A percentile compares a stretch with the other conserved stretches of the same genome.
Evolutionary conservation across 2,888 invertebrate genomes (phyloP).

Genomic region (Steromphala cineraria): DNA sequence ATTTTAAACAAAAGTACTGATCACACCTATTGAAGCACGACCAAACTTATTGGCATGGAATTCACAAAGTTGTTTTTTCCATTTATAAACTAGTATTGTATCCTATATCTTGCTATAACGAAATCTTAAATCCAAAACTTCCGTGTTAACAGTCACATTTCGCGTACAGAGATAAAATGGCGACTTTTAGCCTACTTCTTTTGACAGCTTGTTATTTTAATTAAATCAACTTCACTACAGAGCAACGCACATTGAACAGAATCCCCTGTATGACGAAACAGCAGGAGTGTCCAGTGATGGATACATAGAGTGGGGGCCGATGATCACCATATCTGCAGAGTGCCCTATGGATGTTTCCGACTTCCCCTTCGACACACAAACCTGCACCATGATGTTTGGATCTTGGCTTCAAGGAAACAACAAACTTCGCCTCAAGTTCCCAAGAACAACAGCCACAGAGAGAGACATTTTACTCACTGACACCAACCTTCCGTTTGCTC

Average conservation of each 20-base stretch:
- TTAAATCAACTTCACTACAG: background rate
- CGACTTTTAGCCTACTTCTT: no score
- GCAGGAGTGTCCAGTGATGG: background rate
- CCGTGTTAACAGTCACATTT: no score
- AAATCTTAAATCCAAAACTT: no score
- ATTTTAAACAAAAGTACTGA: no score
- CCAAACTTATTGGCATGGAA: no score
- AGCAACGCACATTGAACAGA: background rate
- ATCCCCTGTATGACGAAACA: background rate
- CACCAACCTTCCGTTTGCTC: constrained; percentile 28
- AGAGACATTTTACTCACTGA: constrained; percentile 33
- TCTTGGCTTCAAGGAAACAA: background rate
- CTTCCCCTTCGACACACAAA: constrained; percentile 95
- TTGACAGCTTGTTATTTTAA: no score
- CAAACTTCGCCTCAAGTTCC: background rate
- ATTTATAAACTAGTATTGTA: no score
- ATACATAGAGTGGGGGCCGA: background rate
- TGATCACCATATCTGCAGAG: constrained; percentile 81
- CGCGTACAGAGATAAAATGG: no score
- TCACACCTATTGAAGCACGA: no score
- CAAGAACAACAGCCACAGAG: background rate
- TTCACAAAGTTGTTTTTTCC: no score
- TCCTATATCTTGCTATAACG: no score
- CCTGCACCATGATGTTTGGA: constrained; percentile 85
- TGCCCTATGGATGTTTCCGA: constrained; percentile 90